These are phyloP conservation scores for Amblyraja radiata DNA, from an alignment of 2,797 vertebrate genomes.

Conservation along the genomic window DNA sequence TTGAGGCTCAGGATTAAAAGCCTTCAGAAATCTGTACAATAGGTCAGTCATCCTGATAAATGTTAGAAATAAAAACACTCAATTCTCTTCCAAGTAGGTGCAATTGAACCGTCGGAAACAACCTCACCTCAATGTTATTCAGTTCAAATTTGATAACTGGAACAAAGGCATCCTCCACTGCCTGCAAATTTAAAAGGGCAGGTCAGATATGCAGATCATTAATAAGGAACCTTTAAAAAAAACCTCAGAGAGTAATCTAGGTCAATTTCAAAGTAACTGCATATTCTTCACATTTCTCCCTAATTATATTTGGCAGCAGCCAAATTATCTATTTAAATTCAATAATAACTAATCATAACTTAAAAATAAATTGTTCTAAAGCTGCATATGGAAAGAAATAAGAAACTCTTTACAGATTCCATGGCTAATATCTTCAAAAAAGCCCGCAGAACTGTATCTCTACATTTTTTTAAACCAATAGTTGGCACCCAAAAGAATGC, in stretches of 20 bases:
- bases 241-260: neutral
- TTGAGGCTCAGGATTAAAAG: neutral
- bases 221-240: neutral
- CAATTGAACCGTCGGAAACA: neutral
- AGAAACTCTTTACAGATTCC: neutral
- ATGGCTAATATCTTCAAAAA: neutral
- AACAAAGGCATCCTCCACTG: conserved; percentile 95
- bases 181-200: conserved; percentile 57
- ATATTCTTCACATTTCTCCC: neutral
- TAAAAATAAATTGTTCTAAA: too few species aligned
- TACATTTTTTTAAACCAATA: neutral
- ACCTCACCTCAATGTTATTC: conserved; percentile 87
- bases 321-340: neutral
- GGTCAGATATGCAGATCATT: neutral
- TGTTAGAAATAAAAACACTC: neutral
- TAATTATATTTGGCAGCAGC: neutral
- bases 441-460: neutral
- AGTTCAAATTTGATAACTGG: conserved; percentile 97
- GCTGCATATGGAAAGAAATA: neutral
- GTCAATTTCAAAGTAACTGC: neutral
- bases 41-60: neutral
- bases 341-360: neutral
- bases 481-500: neutral
- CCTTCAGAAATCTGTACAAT: neutral
- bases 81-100: neutral